Base-by-base conservation (phyloP, 2,888 invertebrate genomes). In the Eubasilissa splendida region DNA sequence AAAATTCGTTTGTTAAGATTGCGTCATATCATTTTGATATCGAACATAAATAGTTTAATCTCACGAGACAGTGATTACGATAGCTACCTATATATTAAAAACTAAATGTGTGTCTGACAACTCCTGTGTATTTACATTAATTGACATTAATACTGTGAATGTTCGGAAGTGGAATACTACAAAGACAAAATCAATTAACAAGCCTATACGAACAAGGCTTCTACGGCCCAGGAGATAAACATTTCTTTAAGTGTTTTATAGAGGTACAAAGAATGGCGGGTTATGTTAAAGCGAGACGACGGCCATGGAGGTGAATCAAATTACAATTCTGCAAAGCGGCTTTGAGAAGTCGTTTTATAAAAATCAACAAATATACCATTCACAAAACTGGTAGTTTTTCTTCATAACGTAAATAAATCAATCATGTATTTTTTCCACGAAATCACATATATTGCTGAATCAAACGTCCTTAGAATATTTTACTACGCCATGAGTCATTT, bases 101-200 rank as follows among this genome's bases (percentile, higher is more conserved):
- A 60, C 60, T 22, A 22, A n/a, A 60, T 60, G 22, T n/a, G 22
- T 52, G 53, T 73, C n/a, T 33, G 33, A 11, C 56, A 22, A 11
- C 42, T 22, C 42, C 50, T 14, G 53, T 65, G 65, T 50, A 65
- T 76, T 65, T 31, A 65, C 76, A 65, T 76, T 76, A 76, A 76
- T 76, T 76, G 76, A 76, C 76, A 56, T 65, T 50, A 76, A 76
- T 76, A 76, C 59, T 52, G 63, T 65, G 33, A 65, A 76, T 65
- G 63, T 76, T 76, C 54, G 65, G 54, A 65, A n/a, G 65, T 65
- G 10, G 65, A 54, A 31, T 11, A 65, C 76, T 65, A 76, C 76
- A 76, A 65, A 65, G 76, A 56, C 54, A 65, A 76, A 65, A 76
- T 76, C 76, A 76, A 76, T 76, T 76, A 76, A 76, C 75, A 75